Conservation (phyloP, 2,113 vertebrate genomes). For the Calyptommatus sinebrachiatus region DNA sequence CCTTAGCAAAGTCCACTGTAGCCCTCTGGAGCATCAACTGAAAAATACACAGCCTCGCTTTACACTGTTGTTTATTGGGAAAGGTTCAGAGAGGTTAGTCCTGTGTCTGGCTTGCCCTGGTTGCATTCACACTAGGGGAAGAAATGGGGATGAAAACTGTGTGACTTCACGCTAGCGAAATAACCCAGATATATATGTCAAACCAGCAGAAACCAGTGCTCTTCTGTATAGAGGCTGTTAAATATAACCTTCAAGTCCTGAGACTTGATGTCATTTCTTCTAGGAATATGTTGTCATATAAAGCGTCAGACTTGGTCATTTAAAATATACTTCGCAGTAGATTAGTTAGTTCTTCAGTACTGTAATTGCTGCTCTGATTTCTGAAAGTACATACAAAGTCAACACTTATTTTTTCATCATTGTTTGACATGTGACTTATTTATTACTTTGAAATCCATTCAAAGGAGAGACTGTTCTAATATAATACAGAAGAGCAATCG, state of each 20-base stretch:
- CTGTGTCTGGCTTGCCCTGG: no score
- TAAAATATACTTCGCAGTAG: neutral
- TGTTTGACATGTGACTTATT: no score
- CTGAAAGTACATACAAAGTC: neutral
- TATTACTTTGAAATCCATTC: neutral
- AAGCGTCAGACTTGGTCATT: neutral
- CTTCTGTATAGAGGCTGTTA: neutral
- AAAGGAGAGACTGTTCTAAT: neutral
- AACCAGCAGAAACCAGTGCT: neutral
- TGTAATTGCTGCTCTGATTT: slow-evolving; percentile 2
- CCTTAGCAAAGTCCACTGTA: no score
- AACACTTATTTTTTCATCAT: neutral
- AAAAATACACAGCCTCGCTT: no score
- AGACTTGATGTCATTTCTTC: neutral
- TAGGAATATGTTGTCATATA: neutral
- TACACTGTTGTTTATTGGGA: no score
- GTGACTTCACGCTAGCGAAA: no score
- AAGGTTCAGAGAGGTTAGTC: no score
- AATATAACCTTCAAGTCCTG: neutral
- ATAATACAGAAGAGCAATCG: neutral
- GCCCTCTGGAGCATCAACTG: no score
- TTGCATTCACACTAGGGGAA: no score
- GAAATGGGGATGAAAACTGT: no score
- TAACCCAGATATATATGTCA: no score
- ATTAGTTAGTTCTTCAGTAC: neutral